phyloP scores from a whole-genome alignment of 2,888 invertebrate genomes.

The Aleiodes testaceus region DNA sequence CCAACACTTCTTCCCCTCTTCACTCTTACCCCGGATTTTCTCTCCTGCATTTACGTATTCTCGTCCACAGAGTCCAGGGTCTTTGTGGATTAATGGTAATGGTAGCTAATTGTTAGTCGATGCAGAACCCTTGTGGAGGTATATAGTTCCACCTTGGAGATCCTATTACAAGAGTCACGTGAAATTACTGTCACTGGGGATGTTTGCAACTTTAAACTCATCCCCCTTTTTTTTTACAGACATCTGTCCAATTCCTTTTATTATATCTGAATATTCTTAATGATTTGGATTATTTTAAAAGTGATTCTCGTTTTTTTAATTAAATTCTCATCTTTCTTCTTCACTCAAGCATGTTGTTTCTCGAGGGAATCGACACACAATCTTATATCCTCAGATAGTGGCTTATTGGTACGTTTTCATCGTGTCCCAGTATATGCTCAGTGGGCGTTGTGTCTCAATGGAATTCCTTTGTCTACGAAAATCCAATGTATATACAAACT shows the following conservation, averaged over 20 bases:
- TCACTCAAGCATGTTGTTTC: too few species aligned
- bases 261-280: not conserved
- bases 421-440: not conserved
- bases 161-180: constrained; percentile 40
- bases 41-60: constrained; percentile 44
- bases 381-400: not conserved
- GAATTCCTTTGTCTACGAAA: constrained; percentile 14
- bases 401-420: constrained; percentile 21
- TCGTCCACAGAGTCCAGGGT: constrained; percentile 27
- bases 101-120: constrained; percentile 51
- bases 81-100: constrained; percentile 46
- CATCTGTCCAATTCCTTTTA: constrained; percentile 2
- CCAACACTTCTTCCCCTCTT: not conserved
- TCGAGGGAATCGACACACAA: not conserved
- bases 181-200: constrained; percentile 37
- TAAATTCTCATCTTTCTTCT: too few species aligned
- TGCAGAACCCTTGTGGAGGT: constrained; percentile 38
- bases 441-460: constrained; percentile 17
- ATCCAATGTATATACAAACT: constrained; percentile 7
- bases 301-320: not conserved
- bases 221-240: not conserved
- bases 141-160: constrained; percentile 31
- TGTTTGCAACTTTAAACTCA: constrained; percentile 14
- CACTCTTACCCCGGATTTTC: not conserved
- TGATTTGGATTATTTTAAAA: too few species aligned